Conservation (phyloP, 1,140 invertebrate genomes). For the Pseudomyrmex gracilis region DNA sequence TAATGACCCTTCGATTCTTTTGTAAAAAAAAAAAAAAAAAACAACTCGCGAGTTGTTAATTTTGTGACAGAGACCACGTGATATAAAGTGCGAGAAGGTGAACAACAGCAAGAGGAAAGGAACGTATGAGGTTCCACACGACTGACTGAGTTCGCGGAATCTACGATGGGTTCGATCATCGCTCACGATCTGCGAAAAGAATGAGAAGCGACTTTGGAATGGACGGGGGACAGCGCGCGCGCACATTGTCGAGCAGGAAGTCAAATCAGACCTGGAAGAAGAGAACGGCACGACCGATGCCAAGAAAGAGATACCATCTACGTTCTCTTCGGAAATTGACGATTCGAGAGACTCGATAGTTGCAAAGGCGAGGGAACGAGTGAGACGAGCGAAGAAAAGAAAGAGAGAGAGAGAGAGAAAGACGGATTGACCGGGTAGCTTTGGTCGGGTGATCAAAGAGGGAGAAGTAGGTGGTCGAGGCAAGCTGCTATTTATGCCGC, state of each 20-base stretch:
- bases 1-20: background rate
- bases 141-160: no score
- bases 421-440: conserved; percentile 56
- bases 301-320: conserved; percentile 43
- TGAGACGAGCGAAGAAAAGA: conserved; percentile 30
- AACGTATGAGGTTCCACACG: background rate
- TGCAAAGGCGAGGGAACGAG: conserved; percentile 35
- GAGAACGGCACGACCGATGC: background rate
- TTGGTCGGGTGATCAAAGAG: conserved; percentile 63
- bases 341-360: conserved; percentile 38
- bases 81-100: background rate
- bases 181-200: conserved; percentile 54
- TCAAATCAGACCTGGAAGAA: conserved; percentile 46
- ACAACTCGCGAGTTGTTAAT: background rate
- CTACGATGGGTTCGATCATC: conserved; percentile 15
- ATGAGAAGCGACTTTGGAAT: conserved; percentile 48
- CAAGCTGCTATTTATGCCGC: conserved; percentile 52
- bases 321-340: conserved; percentile 56
- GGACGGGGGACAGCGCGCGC: conserved; percentile 13
- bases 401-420: background rate
- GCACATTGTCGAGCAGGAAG: conserved; percentile 21
- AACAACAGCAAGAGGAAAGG: background rate
- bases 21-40: background rate
- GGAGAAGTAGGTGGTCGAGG: conserved; percentile 39
- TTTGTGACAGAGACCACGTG: no score